Base-by-base conservation (phyloP, 2,888 invertebrate species). In the Tiliacea citrago region DNA sequence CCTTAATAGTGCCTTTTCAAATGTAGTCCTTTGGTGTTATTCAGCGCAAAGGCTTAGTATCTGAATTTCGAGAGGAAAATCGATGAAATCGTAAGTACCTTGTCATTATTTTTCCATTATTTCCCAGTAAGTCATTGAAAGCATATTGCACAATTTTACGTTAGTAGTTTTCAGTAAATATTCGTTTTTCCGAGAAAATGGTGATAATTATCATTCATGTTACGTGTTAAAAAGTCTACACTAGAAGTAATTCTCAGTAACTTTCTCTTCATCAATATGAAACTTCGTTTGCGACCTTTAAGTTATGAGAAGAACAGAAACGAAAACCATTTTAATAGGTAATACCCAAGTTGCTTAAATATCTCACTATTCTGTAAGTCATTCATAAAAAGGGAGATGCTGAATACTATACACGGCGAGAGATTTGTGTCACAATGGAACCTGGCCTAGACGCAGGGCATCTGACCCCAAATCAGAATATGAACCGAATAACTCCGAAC, bases 21-120 rank as follows among this genome's bases (percentile, higher is more conserved):
- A 96, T 96, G 96, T 96, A 96, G 96, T 96, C 96, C 92, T 89
- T 95, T 94, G 88, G 95, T 93, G 91, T 88, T 91, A 86, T 88
- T 86, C 84, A 94, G 89, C 87, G 91, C 89, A 93, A 93, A 94
- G 91, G 92, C 92, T 90, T 92, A 82, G 88, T 92, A 72, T 91
- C 89, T 90, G 91, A 92, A 93, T 84, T 93, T 92, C 93, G 93
- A 94, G 94, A 94, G 94, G 92, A 95, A 95, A 95, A 95, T 95
- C 94, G 89, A 96, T 96, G 96, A 91, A 93, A 94, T 94, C 92
- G 96, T 96, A 90, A 96, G 96, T 96, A 79, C 53, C 62, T 68
- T 77, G 66, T 73, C 29, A 63, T 71, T 74, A 42, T 77, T 78
- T 72, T 65, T 70, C 58, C 58, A 73, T 72, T 79, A 79, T 73